Conservation (phyloP, 2,797 vertebrate species). For the Lepidocolaptes lacrymiger region DNA sequence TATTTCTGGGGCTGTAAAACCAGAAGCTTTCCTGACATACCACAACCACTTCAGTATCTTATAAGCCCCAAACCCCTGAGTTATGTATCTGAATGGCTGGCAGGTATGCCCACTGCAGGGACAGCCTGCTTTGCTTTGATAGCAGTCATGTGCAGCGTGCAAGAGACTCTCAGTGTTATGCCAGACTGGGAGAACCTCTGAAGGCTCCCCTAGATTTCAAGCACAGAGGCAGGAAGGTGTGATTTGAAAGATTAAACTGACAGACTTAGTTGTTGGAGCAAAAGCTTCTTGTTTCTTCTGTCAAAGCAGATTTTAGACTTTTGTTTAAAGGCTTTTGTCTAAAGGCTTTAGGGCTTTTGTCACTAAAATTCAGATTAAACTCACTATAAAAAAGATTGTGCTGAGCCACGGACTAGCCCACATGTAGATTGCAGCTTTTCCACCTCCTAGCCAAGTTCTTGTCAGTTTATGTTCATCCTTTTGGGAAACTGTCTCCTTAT, state of each 20-base stretch:
- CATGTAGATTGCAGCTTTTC: not conserved
- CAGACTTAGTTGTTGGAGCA: not conserved
- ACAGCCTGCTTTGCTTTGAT: not conserved
- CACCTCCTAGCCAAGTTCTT: not conserved
- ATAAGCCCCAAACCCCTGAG: not conserved
- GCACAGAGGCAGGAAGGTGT: not conserved
- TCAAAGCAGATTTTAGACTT: not conserved
- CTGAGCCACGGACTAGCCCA: not conserved
- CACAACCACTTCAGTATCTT: not conserved
- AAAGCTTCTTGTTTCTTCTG: not conserved
- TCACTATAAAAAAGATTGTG: not conserved
- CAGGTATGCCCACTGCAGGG: not conserved
- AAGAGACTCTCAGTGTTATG: not conserved
- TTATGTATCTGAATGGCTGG: not conserved
- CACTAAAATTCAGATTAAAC: not conserved
- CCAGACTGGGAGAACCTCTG: not conserved
- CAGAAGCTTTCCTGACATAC: not conserved
- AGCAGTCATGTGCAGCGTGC: fast-evolving
- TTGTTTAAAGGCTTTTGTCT: no score
- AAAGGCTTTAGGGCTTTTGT: not conserved
- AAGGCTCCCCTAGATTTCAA: not conserved
- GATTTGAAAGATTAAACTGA: not conserved
- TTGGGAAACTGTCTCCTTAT: not conserved
- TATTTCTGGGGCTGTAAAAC: not conserved
- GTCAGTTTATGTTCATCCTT: not conserved